Evolutionary conservation across 2,797 vertebrate genomes (phyloP), one percentile per base, ranked within the genome.

Genomic region (Lutjanus campechanus): DNA sequence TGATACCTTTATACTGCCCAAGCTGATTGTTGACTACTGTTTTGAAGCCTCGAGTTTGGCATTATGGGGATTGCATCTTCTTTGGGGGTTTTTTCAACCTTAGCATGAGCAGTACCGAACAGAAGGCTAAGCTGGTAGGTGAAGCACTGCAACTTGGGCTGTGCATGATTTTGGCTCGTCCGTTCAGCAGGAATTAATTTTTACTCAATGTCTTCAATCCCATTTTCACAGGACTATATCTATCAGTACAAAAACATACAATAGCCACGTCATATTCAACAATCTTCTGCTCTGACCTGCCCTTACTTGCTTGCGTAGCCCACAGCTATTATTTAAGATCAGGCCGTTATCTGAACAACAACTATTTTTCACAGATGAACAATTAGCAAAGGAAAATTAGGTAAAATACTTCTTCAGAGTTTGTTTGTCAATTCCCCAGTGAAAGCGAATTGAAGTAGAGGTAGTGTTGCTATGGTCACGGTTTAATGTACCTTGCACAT

Each of bases 401-500:
- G 17, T n/a, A 8, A 20, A 20, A 12, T 3, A 0, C 7, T 8
- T 65, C 51, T 40, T 41, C 12, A 41, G 54, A 67, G 19, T 53
- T 53, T 53, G 49, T 10, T 51, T 40, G 47, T n/a, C 3, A 25
- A 20, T 17, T n/a, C 40, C 15, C 29, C 2, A 44, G 29, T 36
- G 29, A 36, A 15, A 47, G 46, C 15, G 13, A 47, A 47, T 2
- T 36, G 29, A 47, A 58, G 44, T 3, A 58, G 19, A 46, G 3
- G 11, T 17, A 19, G 9, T 19, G 43, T 70, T 51, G 44, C 72
- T 19, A 22, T 46, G 55, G 54, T 66, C 60, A 78, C 22, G 40
- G 15, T 69, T 41, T n/a, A 16, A 22, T 4, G 0, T 12, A 53
- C 11, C 11, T 43, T 10, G 1, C 36, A 15, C 5, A 11, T 19